Evolutionary conservation across 2,797 vertebrate species (phyloP).

Genomic region (Bufotes viridis): DNA sequence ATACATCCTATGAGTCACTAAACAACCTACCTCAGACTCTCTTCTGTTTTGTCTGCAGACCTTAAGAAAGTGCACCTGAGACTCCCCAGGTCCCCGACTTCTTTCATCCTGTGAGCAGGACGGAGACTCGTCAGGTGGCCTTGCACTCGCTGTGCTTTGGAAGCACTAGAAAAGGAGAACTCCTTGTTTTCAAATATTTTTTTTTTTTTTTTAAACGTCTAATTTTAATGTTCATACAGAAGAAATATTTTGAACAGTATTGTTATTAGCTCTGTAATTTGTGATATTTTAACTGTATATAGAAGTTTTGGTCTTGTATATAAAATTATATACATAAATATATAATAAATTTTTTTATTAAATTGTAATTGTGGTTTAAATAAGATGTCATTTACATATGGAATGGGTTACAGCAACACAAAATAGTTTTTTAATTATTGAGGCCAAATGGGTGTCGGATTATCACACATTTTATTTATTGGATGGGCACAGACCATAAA

Average conservation of each 20-base stretch:
- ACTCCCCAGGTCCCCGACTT: conserved; percentile 75
- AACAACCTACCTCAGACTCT: conserved; percentile 85
- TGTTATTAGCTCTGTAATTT: conserved; percentile 90
- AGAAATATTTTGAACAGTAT: conserved; percentile 96
- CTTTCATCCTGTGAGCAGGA: conserved; percentile 78
- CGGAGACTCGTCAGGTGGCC: conserved; percentile 78
- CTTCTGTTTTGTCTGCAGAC: conserved; percentile 81
- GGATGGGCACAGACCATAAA: background rate
- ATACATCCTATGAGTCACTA: conserved; percentile 73
- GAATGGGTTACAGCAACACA: too few species aligned
- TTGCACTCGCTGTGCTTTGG: conserved; percentile 81
- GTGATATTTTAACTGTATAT: conserved; percentile 92
- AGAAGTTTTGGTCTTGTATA: conserved; percentile 86
- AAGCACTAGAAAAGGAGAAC: conserved; percentile 76
- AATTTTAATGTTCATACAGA: conserved; percentile 92
- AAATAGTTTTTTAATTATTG: too few species aligned
- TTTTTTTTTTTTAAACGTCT: conserved; percentile 72
- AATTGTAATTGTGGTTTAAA: conserved; percentile 4
- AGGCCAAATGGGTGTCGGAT: too few species aligned
- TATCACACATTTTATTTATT: background rate
- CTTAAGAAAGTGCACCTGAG: conserved; percentile 79
- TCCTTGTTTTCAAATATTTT: conserved; percentile 74
- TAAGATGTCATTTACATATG: background rate
- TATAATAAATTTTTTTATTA: conserved; percentile 87
- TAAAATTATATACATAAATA: conserved; percentile 82